phyloP scores from a whole-genome alignment of 2,113 vertebrate genomes.

The Ptilorrhoa leucosticta region DNA sequence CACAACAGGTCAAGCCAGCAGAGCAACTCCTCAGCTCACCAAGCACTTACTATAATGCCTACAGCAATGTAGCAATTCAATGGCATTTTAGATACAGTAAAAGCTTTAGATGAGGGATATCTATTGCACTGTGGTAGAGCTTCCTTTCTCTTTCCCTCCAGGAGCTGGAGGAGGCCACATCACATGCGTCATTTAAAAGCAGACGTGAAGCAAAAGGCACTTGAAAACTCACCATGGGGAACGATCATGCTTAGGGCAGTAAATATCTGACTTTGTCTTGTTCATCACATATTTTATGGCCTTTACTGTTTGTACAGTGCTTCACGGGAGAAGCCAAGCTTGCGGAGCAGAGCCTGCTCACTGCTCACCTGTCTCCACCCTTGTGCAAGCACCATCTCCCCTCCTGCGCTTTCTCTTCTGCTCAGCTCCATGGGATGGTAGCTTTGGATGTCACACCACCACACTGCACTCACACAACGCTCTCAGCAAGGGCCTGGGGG shows the following conservation, averaged over 20 bases:
- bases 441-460: not conserved
- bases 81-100: not conserved
- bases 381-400: not conserved
- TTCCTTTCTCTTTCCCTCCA: not conserved
- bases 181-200: not conserved
- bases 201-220: not conserved
- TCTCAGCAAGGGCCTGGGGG: not conserved
- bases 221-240: not conserved
- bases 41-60: not conserved
- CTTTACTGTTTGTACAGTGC: not conserved
- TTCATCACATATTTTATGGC: not conserved
- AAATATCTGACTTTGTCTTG: not conserved
- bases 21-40: not conserved
- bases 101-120: not conserved
- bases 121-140: not conserved
- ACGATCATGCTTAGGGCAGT: not conserved
- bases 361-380: rapidly evolving
- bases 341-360: not conserved
- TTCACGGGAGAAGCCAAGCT: rapidly evolving
- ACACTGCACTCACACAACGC: rapidly evolving
- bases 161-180: not conserved
- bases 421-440: not conserved
- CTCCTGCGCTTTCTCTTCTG: not conserved
- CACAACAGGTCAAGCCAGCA: not conserved
- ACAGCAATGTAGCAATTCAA: not conserved